phyloP scores from a whole-genome alignment of 1,140 invertebrate species.

The Aplysia californica region DNA sequence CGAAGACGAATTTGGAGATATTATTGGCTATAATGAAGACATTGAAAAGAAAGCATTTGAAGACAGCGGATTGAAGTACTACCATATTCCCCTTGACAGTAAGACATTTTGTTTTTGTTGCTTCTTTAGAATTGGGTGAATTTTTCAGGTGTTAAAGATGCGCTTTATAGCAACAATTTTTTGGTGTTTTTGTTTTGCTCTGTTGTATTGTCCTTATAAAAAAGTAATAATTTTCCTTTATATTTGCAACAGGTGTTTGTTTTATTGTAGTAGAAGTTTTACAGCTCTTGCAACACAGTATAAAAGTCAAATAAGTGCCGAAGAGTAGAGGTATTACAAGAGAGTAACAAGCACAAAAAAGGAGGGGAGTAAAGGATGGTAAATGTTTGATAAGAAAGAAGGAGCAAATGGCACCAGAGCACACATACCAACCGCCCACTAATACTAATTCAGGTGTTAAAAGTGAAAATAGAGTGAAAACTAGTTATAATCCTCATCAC shows the following conservation, averaged over 20 bases:
- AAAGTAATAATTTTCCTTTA: not conserved
- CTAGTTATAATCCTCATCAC: too few species aligned
- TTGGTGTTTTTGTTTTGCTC: too few species aligned
- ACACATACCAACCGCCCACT: too few species aligned
- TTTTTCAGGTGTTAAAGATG: not conserved
- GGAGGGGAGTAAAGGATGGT: too few species aligned
- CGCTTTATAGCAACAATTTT: not conserved
- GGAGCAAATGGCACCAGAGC: too few species aligned
- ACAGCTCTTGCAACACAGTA: too few species aligned
- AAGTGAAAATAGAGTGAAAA: too few species aligned
- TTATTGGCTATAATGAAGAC: conserved; percentile 55
- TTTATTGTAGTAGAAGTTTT: not conserved
- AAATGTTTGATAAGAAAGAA: too few species aligned
- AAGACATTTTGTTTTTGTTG: conserved; percentile 21
- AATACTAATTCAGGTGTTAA: too few species aligned
- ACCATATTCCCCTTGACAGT: conserved; percentile 52
- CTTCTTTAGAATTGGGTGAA: not conserved
- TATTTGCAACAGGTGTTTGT: not conserved
- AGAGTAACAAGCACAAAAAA: too few species aligned
- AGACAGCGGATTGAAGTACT: conserved; percentile 42
- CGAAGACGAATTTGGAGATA: conserved; percentile 58
- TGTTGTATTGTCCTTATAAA: not conserved
- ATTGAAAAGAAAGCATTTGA: conserved; percentile 39
- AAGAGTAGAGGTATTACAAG: too few species aligned
- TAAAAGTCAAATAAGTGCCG: too few species aligned